A percentile compares a stretch with the other conserved stretches of the same genome.
Conservation (phyloP, 2,888 invertebrate genomes). For the Orchestes rusci region DNA sequence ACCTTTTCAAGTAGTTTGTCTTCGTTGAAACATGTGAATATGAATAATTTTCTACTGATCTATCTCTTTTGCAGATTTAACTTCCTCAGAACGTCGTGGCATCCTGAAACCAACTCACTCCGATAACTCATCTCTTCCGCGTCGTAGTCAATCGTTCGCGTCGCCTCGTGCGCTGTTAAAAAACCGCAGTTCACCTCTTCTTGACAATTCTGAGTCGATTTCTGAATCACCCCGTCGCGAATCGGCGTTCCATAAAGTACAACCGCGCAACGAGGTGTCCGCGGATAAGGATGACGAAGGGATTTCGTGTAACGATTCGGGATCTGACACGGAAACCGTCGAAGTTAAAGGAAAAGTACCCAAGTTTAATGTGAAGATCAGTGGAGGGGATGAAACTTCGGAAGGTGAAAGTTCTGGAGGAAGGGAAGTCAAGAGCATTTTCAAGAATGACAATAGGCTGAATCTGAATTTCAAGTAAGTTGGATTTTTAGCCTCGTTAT, state of each 20-base stretch:
- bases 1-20: too few species aligned
- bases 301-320: conserved; percentile 41
- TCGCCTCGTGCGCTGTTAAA: conserved; percentile 30
- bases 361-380: conserved; percentile 15
- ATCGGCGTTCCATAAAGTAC: conserved; percentile 17
- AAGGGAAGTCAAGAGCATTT: conserved; percentile 56
- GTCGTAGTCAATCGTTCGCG: conserved; percentile 20
- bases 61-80: conserved; percentile 16
- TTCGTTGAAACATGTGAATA: too few species aligned
- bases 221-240: conserved; percentile 11
- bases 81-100: conserved; percentile 22
- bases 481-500: neutral
- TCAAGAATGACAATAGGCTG: conserved; percentile 42
- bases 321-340: conserved; percentile 35
- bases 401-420: conserved; percentile 61
- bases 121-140: conserved; percentile 8
- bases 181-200: conserved; percentile 20
- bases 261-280: conserved; percentile 11
- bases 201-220: conserved; percentile 17
- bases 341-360: conserved; percentile 15
- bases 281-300: conserved; percentile 40
- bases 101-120: conserved; percentile 23
- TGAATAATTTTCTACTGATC: too few species aligned
- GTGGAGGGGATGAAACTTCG: conserved; percentile 32
- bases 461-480: conserved; percentile 49